Evolutionary conservation across 2,113 vertebrate species (phyloP), one percentile per base, ranked within the genome.

Genomic region (Indicator maculatus): DNA sequence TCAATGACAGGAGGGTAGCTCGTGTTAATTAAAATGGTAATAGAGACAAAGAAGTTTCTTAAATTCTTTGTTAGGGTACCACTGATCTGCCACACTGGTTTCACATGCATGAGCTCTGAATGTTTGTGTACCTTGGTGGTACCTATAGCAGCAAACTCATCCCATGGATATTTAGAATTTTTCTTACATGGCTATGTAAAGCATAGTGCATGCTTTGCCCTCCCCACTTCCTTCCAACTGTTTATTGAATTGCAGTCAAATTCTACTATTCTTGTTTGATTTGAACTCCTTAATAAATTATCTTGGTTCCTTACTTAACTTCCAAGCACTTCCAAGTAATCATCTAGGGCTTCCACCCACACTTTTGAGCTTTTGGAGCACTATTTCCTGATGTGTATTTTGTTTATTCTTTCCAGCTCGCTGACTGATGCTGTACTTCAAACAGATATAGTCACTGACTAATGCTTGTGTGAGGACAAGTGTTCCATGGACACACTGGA

Each of bases 401-500:
- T 96, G 96, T 96, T 96, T 95, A 85, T 96, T 96, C 96, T 95
- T 96, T 95, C 93, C 96, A 96, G 95, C 96, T 96, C 93, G 87
- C 96, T 96, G 94, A 96, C 93, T 95, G 96, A 95, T 96, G 96
- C 96, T 96, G 95, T 96, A 82, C 96, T 96, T 73, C 96, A 96
- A 21, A 95, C 93, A 96, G 95, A 95, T 93, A 96, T 96, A 96
- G 96, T 96, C 95, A 96, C 93, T 96, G 96, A 92, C 96, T 96
- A 94, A 96, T 95, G 93, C 85, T 95, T 96, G 93, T 96, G 75
- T 96, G 96, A 96, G 95, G 96, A 96, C 93, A 96, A 96, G 93
- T 96, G 96, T 96, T 96, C 84, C 95, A 96, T 95, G 92, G 93
- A 96, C 95, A 96, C 95, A 96, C 90, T 95, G 96, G 96, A 96